Conservation (phyloP, 1,140 invertebrate genomes). For the Drosophila kurseongensis region DNA sequence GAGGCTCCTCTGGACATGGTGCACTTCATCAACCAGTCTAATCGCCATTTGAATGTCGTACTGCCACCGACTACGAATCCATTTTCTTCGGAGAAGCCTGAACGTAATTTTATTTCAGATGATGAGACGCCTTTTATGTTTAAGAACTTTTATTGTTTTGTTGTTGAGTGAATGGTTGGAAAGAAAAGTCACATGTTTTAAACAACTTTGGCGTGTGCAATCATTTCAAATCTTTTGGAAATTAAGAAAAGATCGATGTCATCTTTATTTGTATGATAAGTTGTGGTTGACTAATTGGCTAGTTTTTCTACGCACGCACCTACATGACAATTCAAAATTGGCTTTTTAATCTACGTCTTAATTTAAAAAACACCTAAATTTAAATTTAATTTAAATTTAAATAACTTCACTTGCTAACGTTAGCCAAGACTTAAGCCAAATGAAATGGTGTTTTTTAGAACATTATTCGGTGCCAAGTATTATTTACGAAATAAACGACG, state of each 20-base stretch:
- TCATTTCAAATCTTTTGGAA: too few species aligned
- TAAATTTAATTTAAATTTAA: too few species aligned
- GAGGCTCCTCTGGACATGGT: conserved; percentile 88
- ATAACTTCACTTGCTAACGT: too few species aligned
- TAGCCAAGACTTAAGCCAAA: background rate
- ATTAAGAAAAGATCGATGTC: too few species aligned
- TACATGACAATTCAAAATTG: too few species aligned
- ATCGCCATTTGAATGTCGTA: conserved; percentile 85
- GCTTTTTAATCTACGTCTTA: too few species aligned
- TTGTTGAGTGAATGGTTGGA: conserved; percentile 74
- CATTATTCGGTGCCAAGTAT: background rate
- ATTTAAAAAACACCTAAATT: too few species aligned
- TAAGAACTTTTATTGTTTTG: conserved; percentile 88
- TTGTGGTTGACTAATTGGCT: too few species aligned
- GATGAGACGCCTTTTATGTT: conserved; percentile 89
- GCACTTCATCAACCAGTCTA: conserved; percentile 84
- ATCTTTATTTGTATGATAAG: too few species aligned
- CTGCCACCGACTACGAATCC: conserved; percentile 86
- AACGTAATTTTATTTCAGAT: conserved; percentile 90
- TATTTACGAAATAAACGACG: background rate
- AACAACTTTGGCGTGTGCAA: background rate
- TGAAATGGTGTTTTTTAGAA: background rate
- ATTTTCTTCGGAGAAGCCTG: conserved; percentile 88
- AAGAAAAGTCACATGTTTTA: background rate
- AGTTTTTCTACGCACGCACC: too few species aligned